Percentiles rank a stretch among this genome's conserved stretches.
Conservation (phyloP, 2,888 invertebrate species). For the Drosophila formosana region DNA sequence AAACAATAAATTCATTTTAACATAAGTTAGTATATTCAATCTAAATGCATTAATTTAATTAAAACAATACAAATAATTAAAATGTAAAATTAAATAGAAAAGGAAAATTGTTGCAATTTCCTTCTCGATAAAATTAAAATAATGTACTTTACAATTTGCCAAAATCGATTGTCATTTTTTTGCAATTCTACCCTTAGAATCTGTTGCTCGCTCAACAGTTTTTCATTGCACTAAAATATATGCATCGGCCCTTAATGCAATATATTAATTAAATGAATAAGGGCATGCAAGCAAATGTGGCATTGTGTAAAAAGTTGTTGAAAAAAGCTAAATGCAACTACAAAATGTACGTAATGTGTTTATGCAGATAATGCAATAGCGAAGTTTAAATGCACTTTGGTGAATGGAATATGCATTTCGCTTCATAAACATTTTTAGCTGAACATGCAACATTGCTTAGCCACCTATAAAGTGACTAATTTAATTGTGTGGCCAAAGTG, state of each 20-base stretch:
- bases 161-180: background rate
- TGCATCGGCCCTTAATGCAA: background rate
- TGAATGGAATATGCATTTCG: constrained; percentile 51
- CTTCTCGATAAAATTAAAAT: too few relatives aligned
- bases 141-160: too few relatives aligned
- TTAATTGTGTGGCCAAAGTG: constrained; percentile 65
- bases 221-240: background rate
- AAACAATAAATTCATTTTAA: too few relatives aligned
- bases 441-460: constrained; percentile 33
- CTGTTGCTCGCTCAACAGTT: background rate
- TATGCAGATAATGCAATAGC: background rate
- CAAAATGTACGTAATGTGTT: background rate
- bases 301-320: background rate
- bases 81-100: too few relatives aligned
- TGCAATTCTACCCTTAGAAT: background rate
- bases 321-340: background rate
- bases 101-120: too few relatives aligned
- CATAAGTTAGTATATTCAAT: too few relatives aligned
- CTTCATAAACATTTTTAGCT: constrained; percentile 31
- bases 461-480: constrained; percentile 58
- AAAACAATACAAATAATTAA: too few relatives aligned
- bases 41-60: too few relatives aligned
- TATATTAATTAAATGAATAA: background rate
- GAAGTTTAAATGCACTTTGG: constrained; percentile 34
- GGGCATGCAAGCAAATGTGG: background rate